phyloP scores from a whole-genome alignment of 2,797 vertebrate species.

The Hoplostethus atlanticus region DNA sequence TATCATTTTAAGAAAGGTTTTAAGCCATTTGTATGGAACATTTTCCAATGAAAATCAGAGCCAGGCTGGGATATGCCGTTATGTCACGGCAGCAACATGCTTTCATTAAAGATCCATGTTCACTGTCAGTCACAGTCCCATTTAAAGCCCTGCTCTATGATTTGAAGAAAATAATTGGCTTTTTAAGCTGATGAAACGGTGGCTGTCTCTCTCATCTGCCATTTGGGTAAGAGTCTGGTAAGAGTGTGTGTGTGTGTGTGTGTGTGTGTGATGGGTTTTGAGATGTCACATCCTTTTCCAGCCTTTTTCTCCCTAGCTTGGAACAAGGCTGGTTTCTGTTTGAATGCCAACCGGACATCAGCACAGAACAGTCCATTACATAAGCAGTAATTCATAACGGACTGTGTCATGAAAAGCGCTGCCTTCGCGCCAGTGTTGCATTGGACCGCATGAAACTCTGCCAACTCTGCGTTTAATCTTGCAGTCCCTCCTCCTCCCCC shows the following conservation, averaged over 20 bases:
- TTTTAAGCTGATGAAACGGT: constrained; percentile 22
- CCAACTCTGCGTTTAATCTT: constrained; percentile 66
- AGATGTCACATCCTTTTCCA: constrained; percentile 33
- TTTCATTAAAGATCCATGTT: constrained; percentile 26
- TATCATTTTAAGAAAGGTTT: constrained; percentile 10
- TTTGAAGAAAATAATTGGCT: constrained; percentile 36
- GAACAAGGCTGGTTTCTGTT: not conserved
- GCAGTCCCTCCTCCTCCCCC: constrained; percentile 30
- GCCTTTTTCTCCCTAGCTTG: constrained; percentile 29
- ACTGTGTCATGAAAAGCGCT: constrained; percentile 57
- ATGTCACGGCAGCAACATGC: not conserved
- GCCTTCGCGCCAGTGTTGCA: constrained; percentile 43
- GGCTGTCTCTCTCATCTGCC: constrained; percentile 1
- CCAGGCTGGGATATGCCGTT: not conserved
- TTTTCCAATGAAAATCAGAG: not conserved
- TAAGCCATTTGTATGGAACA: not conserved
- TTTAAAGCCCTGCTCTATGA: constrained; percentile 11
- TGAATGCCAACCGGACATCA: constrained; percentile 45
- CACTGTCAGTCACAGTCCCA: constrained; percentile 11
- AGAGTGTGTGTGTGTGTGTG: not conserved
- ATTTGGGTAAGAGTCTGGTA: constrained; percentile 12
- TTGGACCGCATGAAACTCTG: constrained; percentile 60
- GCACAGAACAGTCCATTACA: constrained; percentile 51
- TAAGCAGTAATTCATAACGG: constrained; percentile 65
- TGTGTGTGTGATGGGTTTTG: constrained; percentile 12